These are phyloP conservation scores for Saccostrea cuccullata DNA, from an alignment of 1,140 invertebrate species.

Conservation along the genomic window DNA sequence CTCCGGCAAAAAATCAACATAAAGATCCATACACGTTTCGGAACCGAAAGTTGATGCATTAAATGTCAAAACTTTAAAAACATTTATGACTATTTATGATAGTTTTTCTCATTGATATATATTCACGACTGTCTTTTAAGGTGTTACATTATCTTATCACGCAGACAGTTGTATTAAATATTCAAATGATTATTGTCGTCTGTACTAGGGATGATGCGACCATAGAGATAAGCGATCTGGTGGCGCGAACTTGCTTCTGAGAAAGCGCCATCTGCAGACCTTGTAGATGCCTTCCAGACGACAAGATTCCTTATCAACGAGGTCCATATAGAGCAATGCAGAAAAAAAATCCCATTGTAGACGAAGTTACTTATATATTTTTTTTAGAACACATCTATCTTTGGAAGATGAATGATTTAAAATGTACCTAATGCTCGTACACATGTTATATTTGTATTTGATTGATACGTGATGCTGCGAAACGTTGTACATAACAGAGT, in stretches of 20 bases:
- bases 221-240: not conserved
- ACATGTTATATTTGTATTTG: not conserved
- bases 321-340: not conserved
- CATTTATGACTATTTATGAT: conserved; percentile 26
- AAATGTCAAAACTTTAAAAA: conserved; percentile 16
- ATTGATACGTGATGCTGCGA: not conserved
- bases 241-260: conserved; percentile 34
- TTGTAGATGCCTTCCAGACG: conserved; percentile 24
- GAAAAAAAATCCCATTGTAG: not conserved
- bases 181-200: conserved; percentile 5
- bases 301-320: conserved; percentile 14
- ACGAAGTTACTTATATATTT: not conserved
- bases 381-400: not conserved
- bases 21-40: conserved; percentile 19
- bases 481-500: not conserved
- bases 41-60: conserved; percentile 32
- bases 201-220: conserved; percentile 24
- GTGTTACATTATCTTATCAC: conserved; percentile 35
- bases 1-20: conserved; percentile 1
- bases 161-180: conserved; percentile 14
- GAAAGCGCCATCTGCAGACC: conserved; percentile 31
- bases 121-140: conserved; percentile 35
- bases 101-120: conserved; percentile 11
- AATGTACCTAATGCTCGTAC: not conserved
- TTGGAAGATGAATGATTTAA: not conserved